Evolutionary conservation across 2,113 vertebrate genomes (phyloP).

Genomic region (Scomber colias): DNA sequence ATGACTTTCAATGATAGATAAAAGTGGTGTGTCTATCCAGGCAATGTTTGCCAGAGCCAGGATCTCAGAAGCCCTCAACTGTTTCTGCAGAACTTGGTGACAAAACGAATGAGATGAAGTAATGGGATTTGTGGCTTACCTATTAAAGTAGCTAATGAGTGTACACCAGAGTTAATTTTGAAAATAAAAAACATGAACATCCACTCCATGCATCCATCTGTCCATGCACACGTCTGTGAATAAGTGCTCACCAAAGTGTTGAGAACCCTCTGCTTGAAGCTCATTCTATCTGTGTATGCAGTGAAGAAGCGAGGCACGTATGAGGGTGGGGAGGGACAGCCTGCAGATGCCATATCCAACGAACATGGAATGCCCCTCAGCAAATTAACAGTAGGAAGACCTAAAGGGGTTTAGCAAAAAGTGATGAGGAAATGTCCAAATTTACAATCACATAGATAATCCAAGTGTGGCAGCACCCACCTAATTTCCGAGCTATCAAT

Average conservation of each 20-base stretch:
- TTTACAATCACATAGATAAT: background rate
- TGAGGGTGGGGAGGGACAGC: conserved; percentile 82
- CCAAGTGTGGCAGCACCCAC: conserved; percentile 43
- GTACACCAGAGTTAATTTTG: background rate
- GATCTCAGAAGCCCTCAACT: no score
- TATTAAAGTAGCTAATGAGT: background rate
- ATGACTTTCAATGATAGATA: background rate
- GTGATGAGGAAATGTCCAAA: background rate
- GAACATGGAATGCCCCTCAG: conserved; percentile 77
- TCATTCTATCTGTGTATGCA: conserved; percentile 86
- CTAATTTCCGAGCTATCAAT: conserved; percentile 73
- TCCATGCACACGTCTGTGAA: no score
- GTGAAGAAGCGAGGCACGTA: conserved; percentile 86
- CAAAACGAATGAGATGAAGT: no score
- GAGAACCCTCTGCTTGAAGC: conserved; percentile 82
- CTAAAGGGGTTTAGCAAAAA: conserved; percentile 28
- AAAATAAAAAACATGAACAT: background rate
- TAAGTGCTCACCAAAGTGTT: conserved; percentile 79
- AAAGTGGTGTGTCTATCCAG: no score
- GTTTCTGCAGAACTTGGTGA: no score
- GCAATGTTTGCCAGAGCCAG: no score
- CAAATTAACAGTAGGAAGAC: conserved; percentile 75
- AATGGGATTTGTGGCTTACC: background rate
- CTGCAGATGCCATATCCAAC: conserved; percentile 73
- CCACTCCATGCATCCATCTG: no score